Evolutionary conservation across 2,797 vertebrate species (phyloP).

Genomic region (Otolemur crassicaudatus): DNA sequence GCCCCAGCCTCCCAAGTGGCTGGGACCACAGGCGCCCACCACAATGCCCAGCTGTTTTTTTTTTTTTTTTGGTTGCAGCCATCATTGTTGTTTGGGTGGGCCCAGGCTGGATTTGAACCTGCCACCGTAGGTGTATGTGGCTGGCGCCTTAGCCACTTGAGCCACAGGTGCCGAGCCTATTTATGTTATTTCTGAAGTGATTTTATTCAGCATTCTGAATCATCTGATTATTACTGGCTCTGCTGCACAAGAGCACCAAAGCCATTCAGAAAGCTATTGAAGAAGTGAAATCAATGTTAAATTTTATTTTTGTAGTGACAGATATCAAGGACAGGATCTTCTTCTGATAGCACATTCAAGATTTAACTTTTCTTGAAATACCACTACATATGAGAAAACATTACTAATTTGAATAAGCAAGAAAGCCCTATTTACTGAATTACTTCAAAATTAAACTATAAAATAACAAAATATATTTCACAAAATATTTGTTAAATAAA

Average conservation of each 20-base stretch:
- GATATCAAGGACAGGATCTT: constrained; percentile 3
- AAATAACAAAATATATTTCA: background rate
- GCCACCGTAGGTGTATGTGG: no score
- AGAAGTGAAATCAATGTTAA: constrained; percentile 7
- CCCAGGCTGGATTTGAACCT: no score
- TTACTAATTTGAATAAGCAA: constrained; percentile 15
- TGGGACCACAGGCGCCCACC: no score
- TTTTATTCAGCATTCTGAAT: constrained; percentile 30
- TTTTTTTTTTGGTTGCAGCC: no score
- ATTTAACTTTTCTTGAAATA: constrained; percentile 39
- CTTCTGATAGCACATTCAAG: background rate
- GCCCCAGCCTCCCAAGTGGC: no score
- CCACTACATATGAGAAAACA: background rate
- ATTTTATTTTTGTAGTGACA: background rate
- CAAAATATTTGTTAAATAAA: no score
- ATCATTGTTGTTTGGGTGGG: no score
- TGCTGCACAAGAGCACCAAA: background rate
- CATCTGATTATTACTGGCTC: background rate
- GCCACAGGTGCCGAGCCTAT: no score
- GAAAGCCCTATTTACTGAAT: constrained; percentile 43
- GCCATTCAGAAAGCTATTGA: constrained; percentile 33
- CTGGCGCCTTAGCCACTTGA: no score
- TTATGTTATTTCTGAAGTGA: constrained; percentile 48
- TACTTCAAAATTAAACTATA: constrained; percentile 35
- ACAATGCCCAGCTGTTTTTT: no score